Base-by-base conservation (phyloP, 2,888 invertebrate species). In the Perdita meconis region DNA sequence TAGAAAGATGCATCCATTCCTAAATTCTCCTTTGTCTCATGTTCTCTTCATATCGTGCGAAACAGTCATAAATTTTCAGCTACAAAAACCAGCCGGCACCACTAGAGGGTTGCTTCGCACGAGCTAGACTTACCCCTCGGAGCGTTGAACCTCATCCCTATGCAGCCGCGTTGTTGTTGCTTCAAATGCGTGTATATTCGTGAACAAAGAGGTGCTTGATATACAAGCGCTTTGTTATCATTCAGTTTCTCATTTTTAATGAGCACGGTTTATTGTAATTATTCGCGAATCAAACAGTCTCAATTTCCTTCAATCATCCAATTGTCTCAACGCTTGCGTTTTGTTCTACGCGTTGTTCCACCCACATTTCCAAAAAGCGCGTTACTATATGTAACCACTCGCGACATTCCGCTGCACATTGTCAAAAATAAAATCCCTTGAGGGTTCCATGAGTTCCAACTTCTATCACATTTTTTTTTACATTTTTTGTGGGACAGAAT, bases 201-300 rank as follows among this genome's bases (percentile, higher is more conserved):
- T 22, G 44, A n/a, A 55, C 59, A 72, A 59, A 59, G 50, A 13
- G 34, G 0, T 19, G 13, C 42, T 40, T 22, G 30, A 34, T 44
- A 42, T 47, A 59, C 22, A 67, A 13, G 3, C 53, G 34, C 59
- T 63, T 78, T 86, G 79, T 72, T 81, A 85, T 85, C 78, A 86
- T 86, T 82, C 72, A 78, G 81, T 82, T 81, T 73, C 69, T 56
- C 65, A 36, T 80, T 80, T 81, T 61, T 44, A 63, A 38, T 68
- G 13, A 5, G 26, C 24, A 34, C 16, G 8, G 12, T 13, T 34
- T 24, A 19, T n/a, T 12, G 3, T 40, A 47, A 51, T 53, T 36
- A 40, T 53, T 56, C 53, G 10, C 40, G 36, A 16, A n/a, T 16
- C 12, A n/a, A 22, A 22, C n/a, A n/a, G n/a, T 30, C 53, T 36